Conservation (phyloP, 53 echinoderm and acorn worm species). For the Luidia sarsii region DNA sequence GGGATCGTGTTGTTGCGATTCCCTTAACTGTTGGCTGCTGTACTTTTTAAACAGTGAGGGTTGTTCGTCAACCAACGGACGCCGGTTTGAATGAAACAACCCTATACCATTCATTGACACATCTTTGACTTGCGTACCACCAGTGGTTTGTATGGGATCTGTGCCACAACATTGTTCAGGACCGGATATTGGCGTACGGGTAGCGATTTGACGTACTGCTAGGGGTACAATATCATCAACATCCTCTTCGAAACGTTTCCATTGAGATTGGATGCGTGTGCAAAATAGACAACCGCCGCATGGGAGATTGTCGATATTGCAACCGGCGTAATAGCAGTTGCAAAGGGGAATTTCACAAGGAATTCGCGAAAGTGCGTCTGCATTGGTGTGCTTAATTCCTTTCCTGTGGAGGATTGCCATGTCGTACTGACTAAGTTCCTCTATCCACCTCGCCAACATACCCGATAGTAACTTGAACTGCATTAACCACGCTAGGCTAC, state of each 20-base stretch:
- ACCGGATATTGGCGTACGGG: too few species aligned
- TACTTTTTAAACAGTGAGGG: background rate
- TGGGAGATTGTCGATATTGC: background rate
- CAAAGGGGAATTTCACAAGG: background rate
- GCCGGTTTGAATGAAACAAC: background rate
- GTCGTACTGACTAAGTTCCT: constrained; percentile 59
- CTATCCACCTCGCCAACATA: constrained; percentile 61
- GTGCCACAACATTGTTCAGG: too few species aligned
- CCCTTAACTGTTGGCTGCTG: background rate
- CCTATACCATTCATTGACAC: background rate
- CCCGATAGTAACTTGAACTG: constrained; percentile 43
- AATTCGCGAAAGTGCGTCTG: constrained; percentile 30
- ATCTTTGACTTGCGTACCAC: too few species aligned
- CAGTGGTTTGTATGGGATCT: too few species aligned
- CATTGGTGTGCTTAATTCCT: constrained; percentile 52
- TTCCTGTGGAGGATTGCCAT: constrained; percentile 37
- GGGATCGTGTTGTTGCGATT: background rate
- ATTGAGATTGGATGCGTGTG: background rate
- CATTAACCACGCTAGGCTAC: constrained; percentile 54
- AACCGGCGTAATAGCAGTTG: background rate
- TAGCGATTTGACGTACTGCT: background rate
- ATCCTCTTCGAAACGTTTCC: background rate
- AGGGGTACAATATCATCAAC: background rate
- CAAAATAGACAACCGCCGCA: constrained; percentile 4
- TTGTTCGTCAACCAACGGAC: background rate